Percentiles rank a stretch among this genome's conserved stretches.
Conservation (phyloP, 2,113 vertebrate species). For the Phocoena sinus region DNA sequence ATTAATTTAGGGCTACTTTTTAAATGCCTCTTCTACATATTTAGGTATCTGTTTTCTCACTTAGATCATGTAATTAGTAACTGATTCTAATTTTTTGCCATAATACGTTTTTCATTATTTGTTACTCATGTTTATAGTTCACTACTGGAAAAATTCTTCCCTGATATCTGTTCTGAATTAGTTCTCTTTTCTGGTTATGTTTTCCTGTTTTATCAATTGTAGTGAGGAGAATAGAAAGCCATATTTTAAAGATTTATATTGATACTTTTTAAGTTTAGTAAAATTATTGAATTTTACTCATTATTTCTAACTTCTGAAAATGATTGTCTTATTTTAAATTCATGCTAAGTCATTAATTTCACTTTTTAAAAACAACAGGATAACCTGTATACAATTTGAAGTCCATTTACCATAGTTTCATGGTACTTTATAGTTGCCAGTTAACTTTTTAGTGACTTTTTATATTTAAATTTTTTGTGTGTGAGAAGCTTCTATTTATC, state of each 20-base stretch:
- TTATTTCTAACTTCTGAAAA: conserved; percentile 47
- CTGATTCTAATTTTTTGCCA: conserved; percentile 60
- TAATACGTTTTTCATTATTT: conserved; percentile 71
- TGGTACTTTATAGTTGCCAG: neutral
- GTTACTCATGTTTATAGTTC: conserved; percentile 66
- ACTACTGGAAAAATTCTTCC: conserved; percentile 54
- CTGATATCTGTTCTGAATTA: conserved; percentile 76
- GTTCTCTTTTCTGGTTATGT: conserved; percentile 59
- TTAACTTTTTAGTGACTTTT: conserved; percentile 33
- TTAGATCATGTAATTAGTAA: conserved; percentile 69
- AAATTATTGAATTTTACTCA: neutral
- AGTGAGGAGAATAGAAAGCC: conserved; percentile 55
- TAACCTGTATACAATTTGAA: neutral
- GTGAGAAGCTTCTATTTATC: conserved; percentile 12
- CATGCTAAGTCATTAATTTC: neutral
- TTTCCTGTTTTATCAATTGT: conserved; percentile 66
- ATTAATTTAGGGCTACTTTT: conserved; percentile 56
- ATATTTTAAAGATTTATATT: conserved; percentile 55
- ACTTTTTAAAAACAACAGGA: neutral
- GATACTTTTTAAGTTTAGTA: neutral
- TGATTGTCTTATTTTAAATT: conserved; percentile 35
- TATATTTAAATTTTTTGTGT: neutral
- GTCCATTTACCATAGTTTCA: neutral
- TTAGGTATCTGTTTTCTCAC: conserved; percentile 67
- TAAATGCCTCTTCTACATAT: conserved; percentile 35